A percentile compares a stretch with the other conserved stretches of the same genome.
These are phyloP conservation scores for Isurus oxyrinchus DNA, from an alignment of 2,113 vertebrate species.

Conservation along the genomic window DNA sequence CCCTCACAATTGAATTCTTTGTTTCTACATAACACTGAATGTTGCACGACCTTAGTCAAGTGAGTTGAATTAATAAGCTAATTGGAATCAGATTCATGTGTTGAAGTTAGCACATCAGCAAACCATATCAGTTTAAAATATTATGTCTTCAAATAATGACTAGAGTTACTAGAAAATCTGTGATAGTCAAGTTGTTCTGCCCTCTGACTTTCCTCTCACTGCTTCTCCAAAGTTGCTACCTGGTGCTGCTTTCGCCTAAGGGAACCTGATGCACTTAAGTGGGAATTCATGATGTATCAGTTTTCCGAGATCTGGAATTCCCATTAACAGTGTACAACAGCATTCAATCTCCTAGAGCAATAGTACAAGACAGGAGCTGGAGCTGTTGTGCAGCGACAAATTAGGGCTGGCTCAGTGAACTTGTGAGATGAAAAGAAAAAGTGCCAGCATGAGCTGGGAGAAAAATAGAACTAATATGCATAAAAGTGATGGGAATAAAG, in stretches of 20 bases:
- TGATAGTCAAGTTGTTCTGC: neutral
- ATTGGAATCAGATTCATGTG: neutral
- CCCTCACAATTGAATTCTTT: neutral
- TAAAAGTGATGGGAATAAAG: neutral
- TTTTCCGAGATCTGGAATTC: neutral
- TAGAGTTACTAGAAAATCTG: neutral
- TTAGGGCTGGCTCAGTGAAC: neutral
- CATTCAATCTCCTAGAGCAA: neutral
- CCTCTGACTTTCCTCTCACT: neutral
- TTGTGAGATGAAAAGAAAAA: neutral
- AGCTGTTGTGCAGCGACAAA: neutral
- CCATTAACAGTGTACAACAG: neutral
- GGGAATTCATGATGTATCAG: neutral
- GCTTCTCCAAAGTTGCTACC: neutral
- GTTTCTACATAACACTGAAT: neutral
- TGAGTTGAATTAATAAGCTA: neutral
- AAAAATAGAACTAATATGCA: neutral
- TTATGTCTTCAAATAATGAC: neutral
- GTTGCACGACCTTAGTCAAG: neutral
- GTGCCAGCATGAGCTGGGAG: neutral
- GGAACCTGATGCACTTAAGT: neutral
- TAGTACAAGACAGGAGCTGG: neutral
- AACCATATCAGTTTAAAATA: neutral
- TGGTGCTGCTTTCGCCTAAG: neutral
- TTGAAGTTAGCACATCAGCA: neutral